Conservation (phyloP, 2,888 invertebrate species). For the Nomada ruficornis region DNA sequence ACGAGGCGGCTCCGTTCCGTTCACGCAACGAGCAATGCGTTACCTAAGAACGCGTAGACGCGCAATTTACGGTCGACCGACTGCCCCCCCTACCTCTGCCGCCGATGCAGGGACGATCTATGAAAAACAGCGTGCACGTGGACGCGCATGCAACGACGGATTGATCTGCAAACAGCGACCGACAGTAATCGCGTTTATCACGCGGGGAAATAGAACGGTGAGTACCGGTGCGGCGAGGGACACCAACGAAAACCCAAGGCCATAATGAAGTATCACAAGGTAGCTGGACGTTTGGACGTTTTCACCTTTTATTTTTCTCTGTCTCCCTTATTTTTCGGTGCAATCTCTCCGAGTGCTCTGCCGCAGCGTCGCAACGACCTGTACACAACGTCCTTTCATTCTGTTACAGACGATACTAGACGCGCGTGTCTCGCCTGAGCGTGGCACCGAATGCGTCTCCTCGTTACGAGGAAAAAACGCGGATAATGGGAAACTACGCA, state of each 20-base stretch:
- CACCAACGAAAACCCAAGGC: constrained; percentile 20
- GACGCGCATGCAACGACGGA: constrained; percentile 67
- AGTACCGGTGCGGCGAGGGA: constrained; percentile 25
- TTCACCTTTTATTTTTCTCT: not conserved
- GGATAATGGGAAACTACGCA: not conserved
- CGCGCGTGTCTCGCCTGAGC: constrained; percentile 3
- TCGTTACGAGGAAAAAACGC: not conserved
- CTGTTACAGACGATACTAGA: constrained; percentile 16
- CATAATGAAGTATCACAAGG: constrained; percentile 34
- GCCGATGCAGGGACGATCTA: constrained; percentile 47
- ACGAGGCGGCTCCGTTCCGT: constrained; percentile 42
- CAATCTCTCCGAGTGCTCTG: constrained; percentile 33
- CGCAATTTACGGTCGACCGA: constrained; percentile 59
- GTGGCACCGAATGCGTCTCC: constrained; percentile 14
- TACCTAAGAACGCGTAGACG: constrained; percentile 74
- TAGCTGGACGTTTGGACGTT: not conserved
- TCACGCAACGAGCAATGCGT: constrained; percentile 73
- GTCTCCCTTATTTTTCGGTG: not conserved
- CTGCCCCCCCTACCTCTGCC: not conserved
- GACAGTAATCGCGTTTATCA: constrained; percentile 68
- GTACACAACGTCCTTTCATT: constrained; percentile 15
- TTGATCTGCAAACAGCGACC: constrained; percentile 66
- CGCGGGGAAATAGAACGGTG: constrained; percentile 56
- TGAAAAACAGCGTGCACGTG: constrained; percentile 62
- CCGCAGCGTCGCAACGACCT: not conserved